Evolutionary conservation across 2,797 vertebrate species (phyloP).

Genomic region (Chloroceryle inda): DNA sequence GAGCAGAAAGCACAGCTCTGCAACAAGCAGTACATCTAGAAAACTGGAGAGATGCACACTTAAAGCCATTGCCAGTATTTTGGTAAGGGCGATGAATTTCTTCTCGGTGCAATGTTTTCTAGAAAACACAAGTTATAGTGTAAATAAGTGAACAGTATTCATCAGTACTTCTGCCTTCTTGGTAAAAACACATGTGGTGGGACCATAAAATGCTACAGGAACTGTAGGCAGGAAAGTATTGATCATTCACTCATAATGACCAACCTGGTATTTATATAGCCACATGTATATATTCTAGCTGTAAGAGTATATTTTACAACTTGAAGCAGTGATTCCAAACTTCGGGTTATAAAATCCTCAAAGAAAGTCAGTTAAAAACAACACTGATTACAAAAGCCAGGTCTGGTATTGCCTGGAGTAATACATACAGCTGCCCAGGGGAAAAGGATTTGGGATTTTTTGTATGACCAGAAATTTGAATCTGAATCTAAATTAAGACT

Average conservation of each 20-base stretch:
- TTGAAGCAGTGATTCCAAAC: not conserved
- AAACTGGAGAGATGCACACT: not conserved
- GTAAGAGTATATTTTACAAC: not conserved
- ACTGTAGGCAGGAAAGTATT: not conserved
- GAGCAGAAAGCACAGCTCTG: not conserved
- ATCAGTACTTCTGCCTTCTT: not conserved
- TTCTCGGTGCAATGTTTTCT: not conserved
- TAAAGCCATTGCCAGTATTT: not conserved
- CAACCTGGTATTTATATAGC: not conserved
- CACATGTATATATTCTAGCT: not conserved
- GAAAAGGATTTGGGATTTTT: not conserved
- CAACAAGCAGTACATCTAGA: not conserved
- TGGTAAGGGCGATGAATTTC: not conserved
- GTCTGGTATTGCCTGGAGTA: not conserved
- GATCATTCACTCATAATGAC: not conserved
- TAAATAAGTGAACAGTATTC: not conserved
- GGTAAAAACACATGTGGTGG: not conserved
- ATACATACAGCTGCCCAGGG: not conserved
- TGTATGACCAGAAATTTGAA: not conserved
- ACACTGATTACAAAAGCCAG: not conserved
- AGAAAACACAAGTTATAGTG: not conserved
- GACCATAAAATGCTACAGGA: not conserved
- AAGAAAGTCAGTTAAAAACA: not conserved
- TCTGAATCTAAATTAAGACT: not conserved
- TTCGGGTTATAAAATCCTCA: not conserved